Evolutionary conservation across 37 sponge, comb jelly and placozoan species (phyloP), one percentile per base, ranked within the genome.

Genomic region (Haliclona indistincta): DNA sequence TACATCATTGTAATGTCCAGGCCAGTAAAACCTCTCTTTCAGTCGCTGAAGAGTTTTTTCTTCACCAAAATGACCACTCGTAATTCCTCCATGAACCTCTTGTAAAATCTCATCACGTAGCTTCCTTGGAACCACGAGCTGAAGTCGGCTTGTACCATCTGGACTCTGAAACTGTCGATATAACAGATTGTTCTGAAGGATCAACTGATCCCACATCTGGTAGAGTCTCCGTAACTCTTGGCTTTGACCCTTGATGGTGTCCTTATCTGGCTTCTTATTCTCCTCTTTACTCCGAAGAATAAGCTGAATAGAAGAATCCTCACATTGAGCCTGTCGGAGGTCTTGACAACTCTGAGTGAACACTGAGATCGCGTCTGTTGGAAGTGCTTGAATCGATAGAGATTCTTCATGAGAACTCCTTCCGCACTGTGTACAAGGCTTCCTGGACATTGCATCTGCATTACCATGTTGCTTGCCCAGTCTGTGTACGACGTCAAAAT

Each of bases 1-100:
- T 40, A 77, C 78, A 44, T 65, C 67, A 11, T 20, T 37, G 58
- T 43, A 28, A 23, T 67, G 38, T 8, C 66, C 54, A 3, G 78
- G 78, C 78, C 78, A 77, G 39, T 77, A 77, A 38, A 77, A 77
- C 15, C 78, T 33, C 19, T 77, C 78, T 39, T 77, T 64, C 22
- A 77, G 67, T 29, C 43, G 35, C 39, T 39, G 39, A 13, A 66
- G 67, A 38, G 54, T 65, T 38, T 66, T 64, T 19, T 40, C 54
- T 5, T 28, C 40, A 17, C 56, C 60, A 3, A 67, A 55, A 30
- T 77, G 78, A 23, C 78, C 67, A 15, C 78, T 67, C 5, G 17
- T 7, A 25, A 52, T 55, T 52, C 56, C 79, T 20, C 43, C 32
- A 43, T 78, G 79, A 13, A 67, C 32, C 29, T 22, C 38, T n/a